These are phyloP conservation scores for Sylvia borin DNA, from an alignment of 2,797 vertebrate species.

Conservation along the genomic window DNA sequence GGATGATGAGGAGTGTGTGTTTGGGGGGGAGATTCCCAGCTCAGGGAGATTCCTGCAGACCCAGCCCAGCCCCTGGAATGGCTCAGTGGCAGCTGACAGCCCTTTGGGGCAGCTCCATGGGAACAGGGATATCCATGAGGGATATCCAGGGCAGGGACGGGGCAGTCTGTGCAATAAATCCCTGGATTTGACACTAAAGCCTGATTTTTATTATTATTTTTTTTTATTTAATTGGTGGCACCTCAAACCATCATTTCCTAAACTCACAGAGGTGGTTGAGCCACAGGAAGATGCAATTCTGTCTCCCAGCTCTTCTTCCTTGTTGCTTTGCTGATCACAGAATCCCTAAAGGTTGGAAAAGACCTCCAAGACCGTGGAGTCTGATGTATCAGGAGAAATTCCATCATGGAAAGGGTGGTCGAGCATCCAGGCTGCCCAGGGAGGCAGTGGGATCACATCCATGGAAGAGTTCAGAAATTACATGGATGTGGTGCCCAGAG, in stretches of 20 bases:
- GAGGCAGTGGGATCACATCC: background rate
- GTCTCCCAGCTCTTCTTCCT: background rate
- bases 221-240: background rate
- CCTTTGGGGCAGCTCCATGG: background rate
- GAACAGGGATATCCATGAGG: background rate
- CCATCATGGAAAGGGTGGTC: background rate
- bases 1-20: background rate
- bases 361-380: background rate
- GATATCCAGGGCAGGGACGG: background rate
- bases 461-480: background rate
- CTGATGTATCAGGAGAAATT: background rate
- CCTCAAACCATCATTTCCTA: background rate
- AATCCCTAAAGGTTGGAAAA: background rate
- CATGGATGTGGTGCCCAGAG: fast-evolving
- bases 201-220: no score
- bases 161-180: background rate
- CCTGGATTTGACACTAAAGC: background rate
- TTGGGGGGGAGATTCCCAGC: background rate
- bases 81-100: background rate
- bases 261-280: background rate
- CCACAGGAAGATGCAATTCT: background rate
- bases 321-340: background rate
- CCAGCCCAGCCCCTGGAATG: background rate
- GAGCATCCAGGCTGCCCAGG: background rate
- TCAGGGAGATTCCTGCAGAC: background rate